These are phyloP conservation scores for Drosophila rhopaloa DNA, from an alignment of 1,140 invertebrate species.

Conservation along the genomic window DNA sequence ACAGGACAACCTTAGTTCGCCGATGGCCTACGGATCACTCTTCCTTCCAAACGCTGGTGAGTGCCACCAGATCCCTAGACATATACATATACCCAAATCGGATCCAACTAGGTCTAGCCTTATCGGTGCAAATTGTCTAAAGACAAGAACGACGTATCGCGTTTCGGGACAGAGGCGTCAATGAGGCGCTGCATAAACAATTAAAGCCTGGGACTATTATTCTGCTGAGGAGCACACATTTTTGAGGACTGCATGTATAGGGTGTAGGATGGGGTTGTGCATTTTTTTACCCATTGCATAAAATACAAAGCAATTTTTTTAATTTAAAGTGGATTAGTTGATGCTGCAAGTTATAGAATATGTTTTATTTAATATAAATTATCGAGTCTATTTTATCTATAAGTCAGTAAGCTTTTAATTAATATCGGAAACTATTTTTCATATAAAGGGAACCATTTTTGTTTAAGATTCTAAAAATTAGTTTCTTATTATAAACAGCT, in stretches of 20 bases:
- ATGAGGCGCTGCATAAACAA: conserved; percentile 76
- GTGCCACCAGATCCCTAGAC: conserved; percentile 12
- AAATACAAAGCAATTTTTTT: too few species aligned
- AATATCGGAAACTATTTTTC: too few species aligned
- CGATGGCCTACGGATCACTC: conserved; percentile 75
- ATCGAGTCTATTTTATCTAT: too few species aligned
- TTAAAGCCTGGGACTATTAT: conserved; percentile 68
- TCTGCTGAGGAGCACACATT: conserved; percentile 75
- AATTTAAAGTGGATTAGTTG: too few species aligned
- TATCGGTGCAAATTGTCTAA: conserved; percentile 44
- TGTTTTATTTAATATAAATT: neutral
- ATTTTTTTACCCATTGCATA: neutral
- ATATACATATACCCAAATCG: conserved; percentile 6
- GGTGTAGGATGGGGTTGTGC: conserved; percentile 5
- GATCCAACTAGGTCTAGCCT: conserved; percentile 33
- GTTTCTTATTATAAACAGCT: too few species aligned
- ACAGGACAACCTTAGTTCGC: conserved; percentile 80
- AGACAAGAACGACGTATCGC: conserved; percentile 38
- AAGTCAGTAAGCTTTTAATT: too few species aligned
- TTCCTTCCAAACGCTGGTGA: conserved; percentile 80
- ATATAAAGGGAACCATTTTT: too few species aligned
- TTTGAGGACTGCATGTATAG: conserved; percentile 52
- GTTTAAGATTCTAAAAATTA: too few species aligned
- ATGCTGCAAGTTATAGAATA: too few species aligned
- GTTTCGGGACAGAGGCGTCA: conserved; percentile 72